Base-by-base conservation (phyloP, 1,140 invertebrate genomes). In the Cotesia glomerata region DNA sequence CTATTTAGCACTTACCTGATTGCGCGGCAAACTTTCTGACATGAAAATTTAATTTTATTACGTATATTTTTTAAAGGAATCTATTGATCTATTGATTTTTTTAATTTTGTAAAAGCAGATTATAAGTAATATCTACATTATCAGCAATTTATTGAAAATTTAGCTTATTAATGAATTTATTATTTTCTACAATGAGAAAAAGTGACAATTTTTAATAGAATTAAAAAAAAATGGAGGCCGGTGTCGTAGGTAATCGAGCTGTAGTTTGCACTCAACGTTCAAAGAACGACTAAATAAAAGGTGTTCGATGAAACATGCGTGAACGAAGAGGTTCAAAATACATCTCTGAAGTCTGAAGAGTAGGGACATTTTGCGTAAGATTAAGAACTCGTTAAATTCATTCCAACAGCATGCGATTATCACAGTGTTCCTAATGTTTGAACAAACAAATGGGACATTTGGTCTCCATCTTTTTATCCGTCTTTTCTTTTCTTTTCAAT, bases 1-100 rank as follows among this genome's bases (percentile, higher is more conserved):
- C 71, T 77, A 74, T 83, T 87, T 87, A 87, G 83, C 85, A 81
- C 74, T 73, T 78, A 79, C 59, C 74, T 84, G 82, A 86, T 85
- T 84, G 79, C 80, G 79, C 65, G 72, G 78, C 77, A 83, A 85
- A 85, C 76, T 85, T 67, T 26, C 18, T 18, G 14, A 14, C 11
- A 39, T 32, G 32, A 76, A 76, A 82, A 74, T 69, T 69, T 68
- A 45, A 58, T 54, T 54, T 54, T 58, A n/a, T 65, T 32, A 32
- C 34, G 18, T 35, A 36, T 63, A 64, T 63, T 58, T 7, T 13
- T 4, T 34, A 51, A 54, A 26, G 1, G 13, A 26, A 35, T 8
- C 26, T 18, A 16, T 51, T 7, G 26, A 51, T 49, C 3, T 0
- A 4, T 51, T 26, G 8, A n/a, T n/a, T 3, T 26, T 26, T 26